Conservation (phyloP, 2,797 vertebrate genomes). For the Tenualosa ilisha region DNA sequence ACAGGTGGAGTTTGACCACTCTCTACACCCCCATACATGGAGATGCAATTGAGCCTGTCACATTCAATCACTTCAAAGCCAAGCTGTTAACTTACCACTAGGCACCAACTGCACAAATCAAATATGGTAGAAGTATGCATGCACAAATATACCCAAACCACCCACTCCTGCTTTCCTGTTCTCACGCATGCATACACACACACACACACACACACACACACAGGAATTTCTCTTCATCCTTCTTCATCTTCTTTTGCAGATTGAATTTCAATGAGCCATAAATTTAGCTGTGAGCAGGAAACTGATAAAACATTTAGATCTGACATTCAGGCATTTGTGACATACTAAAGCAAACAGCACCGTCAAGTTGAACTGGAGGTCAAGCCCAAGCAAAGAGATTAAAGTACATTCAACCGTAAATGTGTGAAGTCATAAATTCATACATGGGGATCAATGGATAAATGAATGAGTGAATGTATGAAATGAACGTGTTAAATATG, state of each 20-base stretch:
- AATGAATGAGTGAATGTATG: too few species aligned
- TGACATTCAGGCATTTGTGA: neutral
- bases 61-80: conserved; percentile 40
- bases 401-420: neutral
- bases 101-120: conserved; percentile 20
- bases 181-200: neutral
- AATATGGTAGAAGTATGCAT: conserved; percentile 34
- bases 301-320: conserved; percentile 9
- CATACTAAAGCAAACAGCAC: neutral
- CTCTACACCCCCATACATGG: conserved; percentile 31
- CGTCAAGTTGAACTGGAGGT: neutral
- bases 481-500: neutral
- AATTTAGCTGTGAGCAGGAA: conserved; percentile 27
- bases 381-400: neutral
- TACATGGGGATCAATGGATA: neutral
- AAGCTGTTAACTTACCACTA: conserved; percentile 33
- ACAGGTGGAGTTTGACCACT: conserved; percentile 31
- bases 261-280: conserved; percentile 43
- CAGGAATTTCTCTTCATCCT: neutral
- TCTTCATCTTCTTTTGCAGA: conserved; percentile 32
- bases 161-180: neutral
- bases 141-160: conserved; percentile 7
- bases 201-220: neutral
- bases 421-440: neutral
- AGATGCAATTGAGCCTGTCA: conserved; percentile 45